These are phyloP conservation scores for Anabas testudineus DNA, from an alignment of 2,797 vertebrate genomes.

Conservation along the genomic window DNA sequence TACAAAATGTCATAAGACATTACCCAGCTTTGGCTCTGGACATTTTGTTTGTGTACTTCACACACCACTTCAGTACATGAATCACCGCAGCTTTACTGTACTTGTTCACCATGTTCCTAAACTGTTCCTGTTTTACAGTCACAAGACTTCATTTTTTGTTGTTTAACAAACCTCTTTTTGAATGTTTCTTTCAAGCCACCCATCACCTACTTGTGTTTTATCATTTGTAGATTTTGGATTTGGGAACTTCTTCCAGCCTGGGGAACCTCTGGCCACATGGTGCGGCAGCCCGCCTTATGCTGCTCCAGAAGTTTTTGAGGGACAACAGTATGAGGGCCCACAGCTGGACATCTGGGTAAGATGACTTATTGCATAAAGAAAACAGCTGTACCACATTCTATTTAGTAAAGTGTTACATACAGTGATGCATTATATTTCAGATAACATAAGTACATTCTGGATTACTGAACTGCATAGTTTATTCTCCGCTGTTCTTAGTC, in stretches of 20 bases:
- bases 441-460: neutral
- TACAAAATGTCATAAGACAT: constrained; percentile 18
- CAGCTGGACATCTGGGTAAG: constrained; percentile 99
- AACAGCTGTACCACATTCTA: neutral
- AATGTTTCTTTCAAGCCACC: neutral
- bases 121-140: constrained; percentile 6
- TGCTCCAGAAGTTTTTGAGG: constrained; percentile 98
- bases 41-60: constrained; percentile 14
- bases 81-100: neutral
- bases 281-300: constrained; percentile 98
- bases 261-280: constrained; percentile 95
- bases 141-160: neutral
- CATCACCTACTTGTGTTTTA: neutral
- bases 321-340: constrained; percentile 97
- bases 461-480: neutral
- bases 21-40: constrained; percentile 26
- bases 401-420: neutral
- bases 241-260: constrained; percentile 97
- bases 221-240: constrained; percentile 94
- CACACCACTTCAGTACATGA: neutral
- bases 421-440: constrained; percentile 4
- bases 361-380: constrained; percentile 7
- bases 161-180: too few relatives aligned
- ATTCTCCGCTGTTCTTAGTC: constrained; percentile 8
- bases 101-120: constrained; percentile 7